A percentile compares a stretch with the other conserved stretches of the same genome.
phyloP scores from a whole-genome alignment of 2,113 vertebrate genomes.

The Albula goreensis region DNA sequence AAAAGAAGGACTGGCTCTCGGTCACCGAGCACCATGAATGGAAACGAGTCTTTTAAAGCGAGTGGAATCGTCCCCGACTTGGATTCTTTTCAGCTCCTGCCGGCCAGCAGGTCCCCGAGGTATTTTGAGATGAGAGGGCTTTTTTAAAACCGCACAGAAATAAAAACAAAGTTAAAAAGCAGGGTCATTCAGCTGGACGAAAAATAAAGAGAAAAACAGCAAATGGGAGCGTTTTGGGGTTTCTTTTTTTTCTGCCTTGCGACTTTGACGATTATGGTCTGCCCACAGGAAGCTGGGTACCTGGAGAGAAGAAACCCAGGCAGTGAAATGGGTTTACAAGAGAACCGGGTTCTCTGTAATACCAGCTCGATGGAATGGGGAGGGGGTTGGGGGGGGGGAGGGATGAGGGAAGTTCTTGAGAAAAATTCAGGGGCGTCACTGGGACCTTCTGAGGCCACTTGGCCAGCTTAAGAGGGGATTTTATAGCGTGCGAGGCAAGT shows the following conservation, averaged over 20 bases:
- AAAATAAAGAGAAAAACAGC: background rate
- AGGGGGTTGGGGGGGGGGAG: background rate
- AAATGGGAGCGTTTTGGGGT: background rate
- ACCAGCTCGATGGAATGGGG: background rate
- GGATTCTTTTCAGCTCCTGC: background rate
- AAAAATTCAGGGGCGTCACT: background rate
- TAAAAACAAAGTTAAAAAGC: background rate
- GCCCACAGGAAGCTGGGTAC: background rate
- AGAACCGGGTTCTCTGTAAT: background rate
- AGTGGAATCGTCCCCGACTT: background rate
- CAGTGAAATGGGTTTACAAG: conserved; percentile 13
- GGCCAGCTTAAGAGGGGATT: background rate
- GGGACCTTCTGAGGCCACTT: background rate
- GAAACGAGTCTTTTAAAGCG: background rate
- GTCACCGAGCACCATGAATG: background rate
- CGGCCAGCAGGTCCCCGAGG: background rate
- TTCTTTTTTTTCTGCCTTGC: background rate
- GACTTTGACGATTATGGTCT: background rate
- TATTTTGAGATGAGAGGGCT: background rate
- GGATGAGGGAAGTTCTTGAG: too few relatives aligned
- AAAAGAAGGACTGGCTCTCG: background rate
- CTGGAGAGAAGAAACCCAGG: conserved; percentile 1
- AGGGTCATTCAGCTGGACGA: background rate
- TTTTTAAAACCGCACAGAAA: background rate
- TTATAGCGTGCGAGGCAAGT: background rate